These are phyloP conservation scores for Cheilosia grossa DNA, from an alignment of 2,888 invertebrate species.

Conservation along the genomic window DNA sequence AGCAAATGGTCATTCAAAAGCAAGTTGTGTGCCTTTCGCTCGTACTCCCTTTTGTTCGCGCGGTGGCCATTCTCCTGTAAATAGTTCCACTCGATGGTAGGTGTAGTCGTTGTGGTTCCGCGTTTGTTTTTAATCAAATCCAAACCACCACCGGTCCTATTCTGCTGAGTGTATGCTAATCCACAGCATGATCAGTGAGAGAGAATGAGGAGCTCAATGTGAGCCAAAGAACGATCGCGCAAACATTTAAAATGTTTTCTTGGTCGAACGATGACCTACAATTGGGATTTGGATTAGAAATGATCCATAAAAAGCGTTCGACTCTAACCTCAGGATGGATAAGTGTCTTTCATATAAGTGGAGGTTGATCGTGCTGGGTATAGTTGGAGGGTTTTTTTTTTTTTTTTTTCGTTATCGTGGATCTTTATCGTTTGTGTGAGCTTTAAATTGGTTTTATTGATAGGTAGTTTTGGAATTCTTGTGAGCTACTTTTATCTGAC, in stretches of 20 bases:
- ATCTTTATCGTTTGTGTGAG: constrained; percentile 9
- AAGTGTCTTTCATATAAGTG: constrained; percentile 1
- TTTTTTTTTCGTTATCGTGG: constrained; percentile 4
- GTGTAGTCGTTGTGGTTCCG: constrained; percentile 19
- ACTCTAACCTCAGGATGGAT: constrained; percentile 29
- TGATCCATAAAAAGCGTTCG: constrained; percentile 31
- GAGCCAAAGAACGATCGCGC: constrained; percentile 40
- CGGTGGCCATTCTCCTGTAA: background rate
- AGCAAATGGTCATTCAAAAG: constrained; percentile 14
- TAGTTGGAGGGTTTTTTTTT: constrained; percentile 16
- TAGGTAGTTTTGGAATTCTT: too few species aligned
- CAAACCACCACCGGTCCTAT: constrained; percentile 16
- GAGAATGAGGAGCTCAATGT: constrained; percentile 9
- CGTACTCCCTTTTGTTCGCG: constrained; percentile 15
- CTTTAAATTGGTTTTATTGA: background rate
- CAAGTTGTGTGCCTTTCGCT: constrained; percentile 6
- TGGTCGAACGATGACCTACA: constrained; percentile 59
- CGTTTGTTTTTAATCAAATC: constrained; percentile 44
- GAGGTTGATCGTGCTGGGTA: constrained; percentile 4
- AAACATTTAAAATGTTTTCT: constrained; percentile 30
- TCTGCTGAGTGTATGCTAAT: constrained; percentile 39
- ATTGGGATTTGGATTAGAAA: constrained; percentile 43
- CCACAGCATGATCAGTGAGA: constrained; percentile 5
- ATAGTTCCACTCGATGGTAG: constrained; percentile 5
- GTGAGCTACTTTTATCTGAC: background rate